Conservation (phyloP, 2,113 vertebrate species). For the Melanotaenia duboulayi region DNA sequence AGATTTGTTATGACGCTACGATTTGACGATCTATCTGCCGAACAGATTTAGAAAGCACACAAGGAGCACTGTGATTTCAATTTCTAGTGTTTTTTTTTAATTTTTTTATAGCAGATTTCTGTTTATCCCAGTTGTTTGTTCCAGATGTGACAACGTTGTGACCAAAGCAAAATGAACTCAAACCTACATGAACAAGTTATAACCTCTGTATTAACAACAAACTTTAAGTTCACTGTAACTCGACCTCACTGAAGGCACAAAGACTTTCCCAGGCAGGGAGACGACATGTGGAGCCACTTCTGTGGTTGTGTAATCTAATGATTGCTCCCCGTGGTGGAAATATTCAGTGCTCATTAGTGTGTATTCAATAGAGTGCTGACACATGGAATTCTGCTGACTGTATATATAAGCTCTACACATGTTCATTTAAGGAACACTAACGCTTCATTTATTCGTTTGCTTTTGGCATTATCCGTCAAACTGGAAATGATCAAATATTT, state of each 20-base stretch:
- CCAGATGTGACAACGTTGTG: too few species aligned
- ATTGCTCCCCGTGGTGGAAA: constrained; percentile 14
- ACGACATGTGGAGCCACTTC: constrained; percentile 32
- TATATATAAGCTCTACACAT: neutral
- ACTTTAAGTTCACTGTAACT: neutral
- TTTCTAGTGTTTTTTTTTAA: too few species aligned
- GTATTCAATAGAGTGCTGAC: neutral
- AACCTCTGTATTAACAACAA: neutral
- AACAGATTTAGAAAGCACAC: too few species aligned
- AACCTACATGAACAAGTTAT: neutral
- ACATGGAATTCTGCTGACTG: neutral
- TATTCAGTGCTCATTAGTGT: neutral
- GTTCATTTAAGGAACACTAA: neutral
- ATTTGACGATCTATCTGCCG: too few species aligned
- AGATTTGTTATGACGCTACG: too few species aligned
- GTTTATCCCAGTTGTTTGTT: neutral
- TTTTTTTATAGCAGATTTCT: too few species aligned
- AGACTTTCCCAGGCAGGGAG: constrained; percentile 18
- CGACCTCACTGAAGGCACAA: constrained; percentile 4
- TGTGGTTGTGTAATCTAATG: constrained; percentile 37
- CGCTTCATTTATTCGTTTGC: too few species aligned
- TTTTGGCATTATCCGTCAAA: too few species aligned
- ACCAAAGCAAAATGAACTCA: neutral
- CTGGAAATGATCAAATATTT: too few species aligned
- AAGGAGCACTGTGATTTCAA: too few species aligned